Conservation (phyloP, 2,113 vertebrate genomes). For the Lophius piscatorius region DNA sequence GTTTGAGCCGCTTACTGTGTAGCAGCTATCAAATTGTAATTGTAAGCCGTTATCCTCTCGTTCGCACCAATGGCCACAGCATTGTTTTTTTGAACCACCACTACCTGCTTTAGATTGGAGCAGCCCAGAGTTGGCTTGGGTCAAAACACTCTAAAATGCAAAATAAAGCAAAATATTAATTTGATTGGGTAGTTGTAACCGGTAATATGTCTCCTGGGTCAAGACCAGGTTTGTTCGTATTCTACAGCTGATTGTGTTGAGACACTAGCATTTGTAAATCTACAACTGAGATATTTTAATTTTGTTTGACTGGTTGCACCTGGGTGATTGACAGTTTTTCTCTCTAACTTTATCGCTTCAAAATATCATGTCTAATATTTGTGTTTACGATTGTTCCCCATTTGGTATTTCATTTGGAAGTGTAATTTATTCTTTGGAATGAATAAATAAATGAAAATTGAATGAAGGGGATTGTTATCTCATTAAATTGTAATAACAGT, state of each 20-base stretch:
- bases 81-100: slow-evolving; percentile 5
- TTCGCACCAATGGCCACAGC: background rate
- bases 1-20: slow-evolving; percentile 13
- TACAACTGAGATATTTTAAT: background rate
- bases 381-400: too few relatives aligned
- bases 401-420: too few relatives aligned
- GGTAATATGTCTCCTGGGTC: too few relatives aligned
- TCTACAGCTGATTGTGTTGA: background rate
- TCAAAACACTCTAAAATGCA: background rate
- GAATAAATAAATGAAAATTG: too few relatives aligned
- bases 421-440: too few relatives aligned
- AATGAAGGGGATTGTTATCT: too few relatives aligned
- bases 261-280: background rate
- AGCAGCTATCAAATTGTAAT: slow-evolving; percentile 26
- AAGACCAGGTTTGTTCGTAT: too few relatives aligned
- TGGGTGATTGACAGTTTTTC: background rate
- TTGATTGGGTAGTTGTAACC: too few relatives aligned
- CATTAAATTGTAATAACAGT: too few relatives aligned
- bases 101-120: background rate
- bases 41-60: slow-evolving; percentile 18
- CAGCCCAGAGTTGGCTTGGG: background rate
- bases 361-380: background rate
- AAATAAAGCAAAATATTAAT: too few relatives aligned
- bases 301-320: background rate
- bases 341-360: background rate